Percentiles rank a stretch among this genome's conserved stretches.
These are phyloP conservation scores for Exaiptasia diaphana DNA, from an alignment of 64 coral and sea anemone species.

Conservation along the genomic window DNA sequence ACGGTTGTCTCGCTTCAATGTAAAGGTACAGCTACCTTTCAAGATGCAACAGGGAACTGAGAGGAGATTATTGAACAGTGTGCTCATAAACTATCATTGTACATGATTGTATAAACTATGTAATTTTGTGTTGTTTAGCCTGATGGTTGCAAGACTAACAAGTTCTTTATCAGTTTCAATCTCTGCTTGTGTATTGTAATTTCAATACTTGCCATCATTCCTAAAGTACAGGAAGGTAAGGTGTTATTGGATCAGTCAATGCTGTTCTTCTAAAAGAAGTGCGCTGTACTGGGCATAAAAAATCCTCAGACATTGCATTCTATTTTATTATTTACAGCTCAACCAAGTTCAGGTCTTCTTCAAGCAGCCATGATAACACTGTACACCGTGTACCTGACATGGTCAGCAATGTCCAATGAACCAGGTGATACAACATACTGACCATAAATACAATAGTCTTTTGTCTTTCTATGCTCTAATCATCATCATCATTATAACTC, in stretches of 20 bases:
- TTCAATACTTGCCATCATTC: conserved; percentile 75
- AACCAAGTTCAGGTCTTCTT: conserved; percentile 82
- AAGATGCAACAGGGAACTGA: no score
- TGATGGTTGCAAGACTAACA: conserved; percentile 83
- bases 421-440: no score
- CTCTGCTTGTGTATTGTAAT: conserved; percentile 63
- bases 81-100: no score
- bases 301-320: no score
- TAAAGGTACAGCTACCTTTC: no score
- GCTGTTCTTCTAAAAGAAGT: neutral
- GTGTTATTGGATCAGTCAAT: neutral
- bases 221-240: conserved; percentile 96
- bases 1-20: no score
- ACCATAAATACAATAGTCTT: no score
- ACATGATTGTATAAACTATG: no score
- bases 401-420: conserved; percentile 98
- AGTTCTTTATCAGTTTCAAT: conserved; percentile 94
- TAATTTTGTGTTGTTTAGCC: conserved; percentile 50
- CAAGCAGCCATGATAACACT: conserved; percentile 86
- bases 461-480: no score
- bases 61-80: no score
- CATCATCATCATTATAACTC: no score
- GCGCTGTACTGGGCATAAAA: neutral
- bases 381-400: conserved; percentile 96
- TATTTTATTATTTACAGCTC: conserved; percentile 26